phyloP scores from a whole-genome alignment of 2,113 vertebrate genomes.

The Psophia crepitans region DNA sequence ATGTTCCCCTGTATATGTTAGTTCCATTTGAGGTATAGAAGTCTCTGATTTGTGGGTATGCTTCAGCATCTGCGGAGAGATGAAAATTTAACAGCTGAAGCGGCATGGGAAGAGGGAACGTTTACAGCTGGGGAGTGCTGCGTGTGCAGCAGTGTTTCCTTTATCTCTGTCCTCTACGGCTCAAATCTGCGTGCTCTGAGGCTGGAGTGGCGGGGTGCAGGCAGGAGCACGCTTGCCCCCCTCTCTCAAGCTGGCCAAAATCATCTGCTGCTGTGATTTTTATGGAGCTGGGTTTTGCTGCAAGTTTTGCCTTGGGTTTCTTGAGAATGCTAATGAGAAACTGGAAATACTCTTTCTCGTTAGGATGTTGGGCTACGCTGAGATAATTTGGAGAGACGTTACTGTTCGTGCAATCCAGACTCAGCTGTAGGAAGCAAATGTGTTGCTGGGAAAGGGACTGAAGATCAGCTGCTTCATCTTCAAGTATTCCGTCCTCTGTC shows the following conservation, averaged over 20 bases:
- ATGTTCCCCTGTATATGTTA: background rate
- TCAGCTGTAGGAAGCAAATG: background rate
- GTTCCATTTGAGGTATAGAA: background rate
- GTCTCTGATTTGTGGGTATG: background rate
- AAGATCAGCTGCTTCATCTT: background rate
- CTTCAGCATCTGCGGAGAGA: background rate
- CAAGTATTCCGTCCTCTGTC: background rate
- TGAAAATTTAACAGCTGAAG: background rate
- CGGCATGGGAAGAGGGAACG: background rate
- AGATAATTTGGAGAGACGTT: background rate
- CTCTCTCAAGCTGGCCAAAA: background rate
- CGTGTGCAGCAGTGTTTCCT: background rate
- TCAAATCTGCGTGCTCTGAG: background rate
- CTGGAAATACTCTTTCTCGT: background rate
- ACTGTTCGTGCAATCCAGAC: background rate
- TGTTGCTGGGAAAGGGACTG: background rate
- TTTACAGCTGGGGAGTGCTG: background rate
- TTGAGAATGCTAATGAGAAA: background rate
- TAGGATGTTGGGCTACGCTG: background rate
- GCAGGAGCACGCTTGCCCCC: background rate
- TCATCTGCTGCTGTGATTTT: background rate
- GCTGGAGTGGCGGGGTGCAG: background rate
- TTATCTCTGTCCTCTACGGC: background rate
- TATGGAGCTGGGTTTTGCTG: background rate
- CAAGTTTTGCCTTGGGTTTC: background rate